These are phyloP conservation scores for Hafferia zeledoni DNA, from an alignment of 2,797 vertebrate species.

Conservation along the genomic window DNA sequence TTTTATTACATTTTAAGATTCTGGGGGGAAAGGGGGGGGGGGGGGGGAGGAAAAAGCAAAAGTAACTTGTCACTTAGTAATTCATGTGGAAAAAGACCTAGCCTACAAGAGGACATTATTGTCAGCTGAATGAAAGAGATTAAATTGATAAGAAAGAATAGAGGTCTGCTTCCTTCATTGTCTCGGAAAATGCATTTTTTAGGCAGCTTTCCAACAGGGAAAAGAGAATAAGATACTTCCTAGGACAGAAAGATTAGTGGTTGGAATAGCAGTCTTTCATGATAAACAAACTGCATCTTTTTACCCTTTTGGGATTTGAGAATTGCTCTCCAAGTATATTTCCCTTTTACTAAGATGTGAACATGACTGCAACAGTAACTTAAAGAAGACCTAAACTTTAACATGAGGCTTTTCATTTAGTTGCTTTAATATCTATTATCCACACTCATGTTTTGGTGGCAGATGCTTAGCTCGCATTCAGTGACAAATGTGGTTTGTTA, in stretches of 20 bases:
- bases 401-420: not conserved
- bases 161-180: conserved; percentile 46
- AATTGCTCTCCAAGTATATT: not conserved
- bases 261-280: conserved; percentile 1
- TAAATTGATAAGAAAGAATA: conserved; percentile 59
- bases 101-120: conserved; percentile 40
- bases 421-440: not conserved
- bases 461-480: not conserved
- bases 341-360: not conserved
- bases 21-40: not conserved
- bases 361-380: not conserved
- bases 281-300: conserved; percentile 40
- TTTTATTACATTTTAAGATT: not conserved
- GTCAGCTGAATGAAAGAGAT: conserved; percentile 55
- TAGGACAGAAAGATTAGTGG: conserved; percentile 36
- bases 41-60: not conserved
- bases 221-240: conserved; percentile 39
- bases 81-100: conserved; percentile 50
- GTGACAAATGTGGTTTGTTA: not conserved
- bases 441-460: not conserved
- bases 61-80: conserved; percentile 47
- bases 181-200: conserved; percentile 59
- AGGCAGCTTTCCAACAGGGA: conserved; percentile 46
- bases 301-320: not conserved
- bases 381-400: not conserved